phyloP scores from a whole-genome alignment of 2,888 invertebrate genomes.

The Neoitamus cyanurus region DNA sequence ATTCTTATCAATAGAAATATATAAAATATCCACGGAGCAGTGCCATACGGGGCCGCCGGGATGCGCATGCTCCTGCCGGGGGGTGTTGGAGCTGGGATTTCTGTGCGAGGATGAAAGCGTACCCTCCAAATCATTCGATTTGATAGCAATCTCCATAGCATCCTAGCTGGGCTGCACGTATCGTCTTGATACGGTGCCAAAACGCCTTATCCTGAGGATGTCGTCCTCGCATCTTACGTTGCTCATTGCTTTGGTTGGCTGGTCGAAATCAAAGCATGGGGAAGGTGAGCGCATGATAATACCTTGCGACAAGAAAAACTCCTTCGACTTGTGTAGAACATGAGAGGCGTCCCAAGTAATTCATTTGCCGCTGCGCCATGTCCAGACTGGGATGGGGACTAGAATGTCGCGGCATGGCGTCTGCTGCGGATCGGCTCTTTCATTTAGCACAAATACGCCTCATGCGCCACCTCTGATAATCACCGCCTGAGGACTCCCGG shows the following conservation, averaged over 20 bases:
- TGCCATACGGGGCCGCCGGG: neutral
- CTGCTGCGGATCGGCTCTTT: neutral
- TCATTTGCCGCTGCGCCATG: neutral
- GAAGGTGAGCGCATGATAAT: neutral
- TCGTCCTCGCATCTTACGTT: neutral
- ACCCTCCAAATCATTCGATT: constrained; percentile 25
- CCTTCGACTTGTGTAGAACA: neutral
- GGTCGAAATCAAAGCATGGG: neutral
- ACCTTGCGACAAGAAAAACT: neutral
- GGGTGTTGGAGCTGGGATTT: neutral
- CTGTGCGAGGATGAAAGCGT: neutral
- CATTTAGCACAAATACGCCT: neutral
- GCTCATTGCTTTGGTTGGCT: neutral
- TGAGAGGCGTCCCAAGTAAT: neutral
- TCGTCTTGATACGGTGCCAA: constrained; percentile 21
- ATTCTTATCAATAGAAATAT: constrained; percentile 48
- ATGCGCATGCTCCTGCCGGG: constrained; percentile 8
- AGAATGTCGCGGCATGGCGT: neutral
- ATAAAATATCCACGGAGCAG: constrained; percentile 14
- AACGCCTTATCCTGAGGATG: neutral
- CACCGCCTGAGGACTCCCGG: neutral
- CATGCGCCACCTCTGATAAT: neutral
- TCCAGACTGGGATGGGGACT: neutral
- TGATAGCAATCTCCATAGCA: neutral
- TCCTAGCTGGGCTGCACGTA: neutral